A percentile compares a stretch with the other conserved stretches of the same genome.
These are phyloP conservation scores for Picus viridis DNA, from an alignment of 2,797 vertebrate species.

Conservation along the genomic window DNA sequence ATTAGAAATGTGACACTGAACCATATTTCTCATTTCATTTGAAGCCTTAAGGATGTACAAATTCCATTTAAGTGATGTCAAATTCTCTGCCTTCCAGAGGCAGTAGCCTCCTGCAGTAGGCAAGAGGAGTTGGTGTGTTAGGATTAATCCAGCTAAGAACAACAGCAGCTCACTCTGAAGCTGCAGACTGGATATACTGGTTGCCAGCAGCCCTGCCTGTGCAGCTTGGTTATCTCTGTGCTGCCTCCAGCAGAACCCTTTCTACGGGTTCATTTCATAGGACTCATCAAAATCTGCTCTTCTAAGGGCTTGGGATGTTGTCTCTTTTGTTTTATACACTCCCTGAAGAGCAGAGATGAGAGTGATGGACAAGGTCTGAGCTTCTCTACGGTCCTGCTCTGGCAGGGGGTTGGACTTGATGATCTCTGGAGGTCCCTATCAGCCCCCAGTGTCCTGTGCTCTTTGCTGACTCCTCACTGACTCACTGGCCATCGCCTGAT, in stretches of 20 bases:
- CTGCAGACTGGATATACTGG: neutral
- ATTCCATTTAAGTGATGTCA: neutral
- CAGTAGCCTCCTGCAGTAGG: neutral
- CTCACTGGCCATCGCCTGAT: neutral
- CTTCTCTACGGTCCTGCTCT: neutral
- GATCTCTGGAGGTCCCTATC: no score
- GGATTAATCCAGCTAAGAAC: neutral
- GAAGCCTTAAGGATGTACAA: neutral
- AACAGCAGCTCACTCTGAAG: neutral
- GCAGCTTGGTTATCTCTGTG: neutral
- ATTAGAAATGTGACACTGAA: neutral
- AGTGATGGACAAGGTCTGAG: slow-evolving; percentile 18
- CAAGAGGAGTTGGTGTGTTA: neutral
- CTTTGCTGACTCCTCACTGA: slow-evolving; percentile 12
- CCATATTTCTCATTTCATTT: neutral
- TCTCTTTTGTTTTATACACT: neutral
- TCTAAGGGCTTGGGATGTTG: slow-evolving; percentile 15
- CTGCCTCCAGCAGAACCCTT: neutral
- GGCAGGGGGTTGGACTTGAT: no score
- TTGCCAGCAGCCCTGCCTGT: neutral
- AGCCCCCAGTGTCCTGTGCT: neutral
- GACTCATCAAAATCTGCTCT: slow-evolving; percentile 45
- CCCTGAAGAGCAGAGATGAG: slow-evolving; percentile 30
- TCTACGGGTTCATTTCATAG: neutral
- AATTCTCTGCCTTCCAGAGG: neutral